These are phyloP conservation scores for Poecilia wingei DNA, from an alignment of 2,797 vertebrate genomes.

Conservation along the genomic window DNA sequence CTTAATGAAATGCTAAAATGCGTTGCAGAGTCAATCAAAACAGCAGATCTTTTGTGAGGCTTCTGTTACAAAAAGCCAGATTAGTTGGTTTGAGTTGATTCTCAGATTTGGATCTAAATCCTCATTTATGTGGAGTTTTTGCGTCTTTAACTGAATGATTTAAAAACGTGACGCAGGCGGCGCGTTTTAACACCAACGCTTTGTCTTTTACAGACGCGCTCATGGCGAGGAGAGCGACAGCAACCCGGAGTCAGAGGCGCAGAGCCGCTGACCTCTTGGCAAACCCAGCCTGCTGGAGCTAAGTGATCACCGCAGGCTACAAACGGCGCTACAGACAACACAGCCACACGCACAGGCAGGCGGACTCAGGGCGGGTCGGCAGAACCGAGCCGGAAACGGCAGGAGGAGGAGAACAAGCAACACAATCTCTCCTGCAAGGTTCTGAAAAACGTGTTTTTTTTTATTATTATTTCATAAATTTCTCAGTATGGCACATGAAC, in stretches of 20 bases:
- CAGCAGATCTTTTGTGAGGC: not conserved
- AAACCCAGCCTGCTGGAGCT: constrained; percentile 51
- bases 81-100: not conserved
- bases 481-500: constrained; percentile 80
- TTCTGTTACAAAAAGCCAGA: not conserved
- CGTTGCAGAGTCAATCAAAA: not conserved
- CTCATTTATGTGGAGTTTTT: not conserved
- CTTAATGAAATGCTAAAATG: too few species aligned
- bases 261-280: constrained; percentile 61
- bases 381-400: constrained; percentile 4
- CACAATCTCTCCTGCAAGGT: constrained; percentile 62
- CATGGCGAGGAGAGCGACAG: constrained; percentile 53
- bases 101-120: not conserved
- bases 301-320: constrained; percentile 66
- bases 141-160: not conserved
- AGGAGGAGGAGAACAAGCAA: constrained; percentile 51
- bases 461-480: constrained; percentile 73
- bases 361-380: constrained; percentile 29
- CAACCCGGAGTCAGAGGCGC: constrained; percentile 54
- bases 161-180: not conserved
- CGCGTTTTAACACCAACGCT: not conserved
- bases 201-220: constrained; percentile 15
- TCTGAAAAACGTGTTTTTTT: constrained; percentile 71
- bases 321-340: constrained; percentile 22
- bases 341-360: constrained; percentile 29